These are phyloP conservation scores for Remorina albescens DNA, from an alignment of 2,797 vertebrate species.

Conservation along the genomic window DNA sequence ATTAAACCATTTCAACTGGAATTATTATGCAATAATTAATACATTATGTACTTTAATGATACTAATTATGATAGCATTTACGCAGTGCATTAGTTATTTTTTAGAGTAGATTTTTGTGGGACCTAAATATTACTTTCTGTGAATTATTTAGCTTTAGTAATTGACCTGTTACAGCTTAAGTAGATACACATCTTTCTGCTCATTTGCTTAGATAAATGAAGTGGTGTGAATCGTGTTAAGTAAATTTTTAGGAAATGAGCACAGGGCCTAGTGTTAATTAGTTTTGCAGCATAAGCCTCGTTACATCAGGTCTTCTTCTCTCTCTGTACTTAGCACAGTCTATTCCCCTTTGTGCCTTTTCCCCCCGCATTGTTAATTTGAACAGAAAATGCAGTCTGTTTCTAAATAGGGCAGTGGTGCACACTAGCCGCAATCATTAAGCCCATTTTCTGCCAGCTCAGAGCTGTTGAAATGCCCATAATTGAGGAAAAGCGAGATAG, in stretches of 20 bases:
- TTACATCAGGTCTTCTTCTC: conserved; percentile 69
- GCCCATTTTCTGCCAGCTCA: conserved; percentile 75
- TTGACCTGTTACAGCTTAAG: conserved; percentile 77
- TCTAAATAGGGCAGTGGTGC: conserved; percentile 71
- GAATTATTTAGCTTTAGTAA: conserved; percentile 79
- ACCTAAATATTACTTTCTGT: conserved; percentile 68
- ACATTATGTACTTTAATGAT: conserved; percentile 60
- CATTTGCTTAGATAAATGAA: conserved; percentile 78
- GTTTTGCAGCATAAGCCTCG: conserved; percentile 65
- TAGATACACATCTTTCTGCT: conserved; percentile 74
- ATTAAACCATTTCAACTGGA: conserved; percentile 50
- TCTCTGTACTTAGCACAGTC: conserved; percentile 64
- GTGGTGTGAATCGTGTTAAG: conserved; percentile 69
- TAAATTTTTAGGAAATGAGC: conserved; percentile 75
- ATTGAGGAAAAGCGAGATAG: conserved; percentile 49
- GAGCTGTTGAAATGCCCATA: conserved; percentile 69
- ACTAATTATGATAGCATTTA: conserved; percentile 67
- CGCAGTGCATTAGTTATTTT: conserved; percentile 27
- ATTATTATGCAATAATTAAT: conserved; percentile 81
- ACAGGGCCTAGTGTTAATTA: conserved; percentile 76
- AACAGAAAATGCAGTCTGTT: conserved; percentile 72
- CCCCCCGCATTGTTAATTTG: conserved; percentile 68
- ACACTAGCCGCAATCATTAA: conserved; percentile 70
- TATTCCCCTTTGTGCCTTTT: conserved; percentile 73
- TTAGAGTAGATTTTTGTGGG: conserved; percentile 44